Evolutionary conservation across 2,888 invertebrate genomes (phyloP).

Genomic region (Prenolepis imparis): DNA sequence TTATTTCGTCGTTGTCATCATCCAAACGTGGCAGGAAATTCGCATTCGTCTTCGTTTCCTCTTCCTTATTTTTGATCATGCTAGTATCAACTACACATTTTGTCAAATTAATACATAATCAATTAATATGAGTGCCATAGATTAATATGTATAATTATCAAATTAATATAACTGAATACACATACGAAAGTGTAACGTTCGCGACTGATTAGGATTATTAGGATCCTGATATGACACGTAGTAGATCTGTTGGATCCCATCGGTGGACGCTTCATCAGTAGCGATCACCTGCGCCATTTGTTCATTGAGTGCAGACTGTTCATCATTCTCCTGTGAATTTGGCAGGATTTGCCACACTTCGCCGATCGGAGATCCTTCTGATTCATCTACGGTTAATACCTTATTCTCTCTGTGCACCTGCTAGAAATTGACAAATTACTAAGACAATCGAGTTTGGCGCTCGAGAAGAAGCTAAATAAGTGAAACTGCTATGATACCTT

Average conservation of each 20-base stretch:
- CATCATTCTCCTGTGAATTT: conserved; percentile 76
- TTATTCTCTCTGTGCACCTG: conserved; percentile 84
- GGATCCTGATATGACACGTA: conserved; percentile 87
- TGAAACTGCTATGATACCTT: conserved; percentile 83
- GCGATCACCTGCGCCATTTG: conserved; percentile 82
- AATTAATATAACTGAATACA: not conserved
- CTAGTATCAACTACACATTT: conserved; percentile 77
- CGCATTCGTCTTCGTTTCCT: conserved; percentile 62
- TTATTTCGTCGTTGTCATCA: conserved; percentile 72
- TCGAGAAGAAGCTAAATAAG: not conserved
- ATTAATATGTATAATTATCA: conserved; percentile 8
- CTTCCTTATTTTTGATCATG: conserved; percentile 78
- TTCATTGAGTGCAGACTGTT: conserved; percentile 71
- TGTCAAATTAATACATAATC: conserved; percentile 26
- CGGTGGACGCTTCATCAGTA: conserved; percentile 80
- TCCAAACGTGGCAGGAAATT: conserved; percentile 78
- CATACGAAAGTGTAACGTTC: conserved; percentile 84
- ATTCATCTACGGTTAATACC: conserved; percentile 71
- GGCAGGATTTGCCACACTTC: conserved; percentile 84
- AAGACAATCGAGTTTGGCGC: not conserved
- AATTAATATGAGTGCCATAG: not conserved
- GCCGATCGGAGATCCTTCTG: conserved; percentile 74
- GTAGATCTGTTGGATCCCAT: conserved; percentile 86
- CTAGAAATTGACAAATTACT: not conserved
- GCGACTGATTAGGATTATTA: conserved; percentile 84